Evolutionary conservation across 1,140 invertebrate genomes (phyloP), one percentile per base, ranked within the genome.

Genomic region (Cepaea nemoralis): DNA sequence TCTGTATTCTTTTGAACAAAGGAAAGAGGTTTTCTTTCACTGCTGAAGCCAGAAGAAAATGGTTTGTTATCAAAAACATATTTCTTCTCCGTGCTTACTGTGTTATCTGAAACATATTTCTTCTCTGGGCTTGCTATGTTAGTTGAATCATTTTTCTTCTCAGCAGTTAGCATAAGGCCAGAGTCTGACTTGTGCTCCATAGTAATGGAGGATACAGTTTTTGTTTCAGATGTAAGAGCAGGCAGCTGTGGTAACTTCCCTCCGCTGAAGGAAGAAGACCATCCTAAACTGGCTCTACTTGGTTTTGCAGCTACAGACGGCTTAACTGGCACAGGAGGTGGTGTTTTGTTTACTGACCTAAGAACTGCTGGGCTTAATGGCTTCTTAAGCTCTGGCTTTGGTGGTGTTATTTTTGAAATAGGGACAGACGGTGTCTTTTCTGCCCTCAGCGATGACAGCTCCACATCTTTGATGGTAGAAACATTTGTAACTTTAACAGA

Each of bases 241-340:
- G 55, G 55, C 22, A 59, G 55, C 22, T 22, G n/a, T 59, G 55
- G 55, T 59, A 24, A 59, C 55, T 24, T 59, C 12, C 55, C 55
- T 10, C 55, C 70, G 27, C 37, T 42, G n/a, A 73, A 73, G 27
- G 70, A 42, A 39, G 70, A 37, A 42, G 70, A 73, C 12, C 10
- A 5, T 35, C 12, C 19, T 14, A 73, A 45, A 39, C 12, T 42
- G 39, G 39, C 24, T 40, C 70, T 10, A 42, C 6, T 45, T 42
- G 70, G 70, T 45, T 45, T 73, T 3, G 39, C 24, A 16, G 70
- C 35, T 24, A 73, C 37, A 16, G 70, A 40, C 27, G 70, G 70
- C 70, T 73, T 73, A 8, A 10, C 27, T 39, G 70, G 37, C 37
- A 73, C 70, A 14, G 70, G 70, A 12, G 70, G 70, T 40, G 70